Conservation (phyloP, 2,888 invertebrate species). For the Drosophila melanosoma region DNA sequence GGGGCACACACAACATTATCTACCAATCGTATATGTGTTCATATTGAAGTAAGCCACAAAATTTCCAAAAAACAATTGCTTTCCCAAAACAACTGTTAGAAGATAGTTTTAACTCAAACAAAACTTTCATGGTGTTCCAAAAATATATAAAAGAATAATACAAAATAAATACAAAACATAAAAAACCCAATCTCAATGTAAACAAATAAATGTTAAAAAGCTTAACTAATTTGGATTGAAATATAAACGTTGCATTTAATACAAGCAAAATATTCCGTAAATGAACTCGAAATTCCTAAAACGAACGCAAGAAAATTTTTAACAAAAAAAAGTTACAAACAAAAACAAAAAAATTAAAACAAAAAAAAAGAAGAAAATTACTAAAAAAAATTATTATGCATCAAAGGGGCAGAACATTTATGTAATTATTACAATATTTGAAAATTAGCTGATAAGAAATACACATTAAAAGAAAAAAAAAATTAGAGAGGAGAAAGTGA, state of each 20-base stretch:
- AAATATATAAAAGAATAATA: slow-evolving; percentile 2
- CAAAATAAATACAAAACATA: slow-evolving; percentile 11
- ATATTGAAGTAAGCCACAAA: slow-evolving; percentile 43
- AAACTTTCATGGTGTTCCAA: slow-evolving; percentile 34
- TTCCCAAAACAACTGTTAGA: slow-evolving; percentile 42
- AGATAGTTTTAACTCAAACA: slow-evolving; percentile 28
- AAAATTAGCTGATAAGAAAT: slow-evolving; percentile 39
- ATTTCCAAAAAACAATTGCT: slow-evolving; percentile 33
- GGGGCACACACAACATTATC: slow-evolving; percentile 8
- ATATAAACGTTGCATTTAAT: slow-evolving; percentile 48
- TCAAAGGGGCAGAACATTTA: slow-evolving; percentile 53
- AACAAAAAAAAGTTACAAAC: slow-evolving; percentile 47
- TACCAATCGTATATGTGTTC: slow-evolving; percentile 64
- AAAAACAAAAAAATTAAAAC: slow-evolving; percentile 20
- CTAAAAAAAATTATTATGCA: slow-evolving; percentile 63
- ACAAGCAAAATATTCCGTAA: slow-evolving; percentile 68
- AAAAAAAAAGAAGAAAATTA: slow-evolving; percentile 41
- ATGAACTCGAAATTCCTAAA: slow-evolving; percentile 81
- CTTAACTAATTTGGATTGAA: slow-evolving; percentile 35
- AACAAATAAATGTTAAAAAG: slow-evolving; percentile 15
- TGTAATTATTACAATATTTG: slow-evolving; percentile 62
- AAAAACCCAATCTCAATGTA: slow-evolving; percentile 27
- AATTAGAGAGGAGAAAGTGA: slow-evolving; percentile 38
- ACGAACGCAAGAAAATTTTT: slow-evolving; percentile 45
- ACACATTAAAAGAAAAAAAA: slow-evolving; percentile 47